Percentiles rank a stretch among this genome's conserved stretches.
These are phyloP conservation scores for Ceratitis capitata DNA, from an alignment of 1,140 invertebrate genomes.

Conservation along the genomic window DNA sequence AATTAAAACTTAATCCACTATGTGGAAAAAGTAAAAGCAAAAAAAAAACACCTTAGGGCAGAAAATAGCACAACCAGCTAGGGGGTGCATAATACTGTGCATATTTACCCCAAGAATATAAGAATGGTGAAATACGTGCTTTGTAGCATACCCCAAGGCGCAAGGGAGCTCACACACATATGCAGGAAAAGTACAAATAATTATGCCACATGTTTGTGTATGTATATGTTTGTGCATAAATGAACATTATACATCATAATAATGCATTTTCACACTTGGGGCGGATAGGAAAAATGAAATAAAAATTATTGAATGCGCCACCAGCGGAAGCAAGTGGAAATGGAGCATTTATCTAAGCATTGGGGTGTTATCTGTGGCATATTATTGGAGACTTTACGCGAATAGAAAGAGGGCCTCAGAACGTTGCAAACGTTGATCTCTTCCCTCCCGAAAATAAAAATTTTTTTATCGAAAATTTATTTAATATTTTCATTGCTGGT, in stretches of 20 bases:
- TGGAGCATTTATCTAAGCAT: background rate
- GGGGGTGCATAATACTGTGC: background rate
- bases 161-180: background rate
- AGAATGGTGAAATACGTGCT: background rate
- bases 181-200: background rate
- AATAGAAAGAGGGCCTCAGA: background rate
- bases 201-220: background rate
- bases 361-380: background rate
- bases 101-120: too few species aligned
- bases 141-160: constrained; percentile 18
- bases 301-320: background rate
- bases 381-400: background rate
- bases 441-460: background rate
- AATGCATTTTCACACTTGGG: constrained; percentile 1
- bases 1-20: constrained; percentile 17
- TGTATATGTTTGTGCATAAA: background rate
- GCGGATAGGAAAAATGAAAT: too few species aligned
- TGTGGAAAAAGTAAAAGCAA: background rate
- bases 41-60: background rate
- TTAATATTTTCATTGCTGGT: constrained; percentile 20
- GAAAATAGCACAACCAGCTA: background rate
- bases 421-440: background rate
- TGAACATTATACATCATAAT: constrained; percentile 9
- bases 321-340: background rate
- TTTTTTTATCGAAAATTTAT: background rate